Evolutionary conservation across 2,888 invertebrate species (phyloP), one percentile per base, ranked within the genome.

Genomic region (Cheilosia vulpina): DNA sequence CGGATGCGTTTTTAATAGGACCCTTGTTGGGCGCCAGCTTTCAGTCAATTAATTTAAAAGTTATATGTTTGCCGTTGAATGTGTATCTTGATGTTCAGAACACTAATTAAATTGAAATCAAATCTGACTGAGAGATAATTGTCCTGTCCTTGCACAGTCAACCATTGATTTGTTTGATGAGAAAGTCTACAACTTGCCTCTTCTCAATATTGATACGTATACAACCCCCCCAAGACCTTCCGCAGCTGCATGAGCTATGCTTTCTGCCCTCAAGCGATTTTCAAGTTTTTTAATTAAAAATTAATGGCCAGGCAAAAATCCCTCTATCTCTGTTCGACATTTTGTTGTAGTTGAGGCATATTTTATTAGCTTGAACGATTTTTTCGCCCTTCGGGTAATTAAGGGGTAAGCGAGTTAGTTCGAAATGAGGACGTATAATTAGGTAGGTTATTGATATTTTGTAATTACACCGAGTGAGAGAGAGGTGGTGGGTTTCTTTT

Each of bases 271-370:
- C 53, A 71, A 79, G 58, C 66, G 80, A 84, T 71, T 84, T 75
- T 80, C 75, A 71, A 84, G 72, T 80, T 84, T 84, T 52, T 84
- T 84, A 80, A 84, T 84, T 84, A 80, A 84, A 84, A 84, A 84
- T 84, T 80, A 84, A 84, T 84, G 79, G 73, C 75, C 80, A 76
- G 71, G 79, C 80, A 83, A 83, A 78, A 60, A 38, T 65, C 57
- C 52, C 21, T 47, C 68, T 63, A 45, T 77, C 34, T 34, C 52
- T 47, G 13, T 52, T 52, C 24, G 78, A 50, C 55, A 72, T 77
- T 82, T 82, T 82, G 53, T 50, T 69, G 45, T 58, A 69, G 41
- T 38, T 38, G 53, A 50, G 66, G 60, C 47, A 55, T 76, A 79
- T 69, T 78, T 50, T 69, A 41, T 68, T 57, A 24, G 41, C 71